Evolutionary conservation across 2,797 vertebrate species (phyloP), one percentile per base, ranked within the genome.

Genomic region (Betta splendens): DNA sequence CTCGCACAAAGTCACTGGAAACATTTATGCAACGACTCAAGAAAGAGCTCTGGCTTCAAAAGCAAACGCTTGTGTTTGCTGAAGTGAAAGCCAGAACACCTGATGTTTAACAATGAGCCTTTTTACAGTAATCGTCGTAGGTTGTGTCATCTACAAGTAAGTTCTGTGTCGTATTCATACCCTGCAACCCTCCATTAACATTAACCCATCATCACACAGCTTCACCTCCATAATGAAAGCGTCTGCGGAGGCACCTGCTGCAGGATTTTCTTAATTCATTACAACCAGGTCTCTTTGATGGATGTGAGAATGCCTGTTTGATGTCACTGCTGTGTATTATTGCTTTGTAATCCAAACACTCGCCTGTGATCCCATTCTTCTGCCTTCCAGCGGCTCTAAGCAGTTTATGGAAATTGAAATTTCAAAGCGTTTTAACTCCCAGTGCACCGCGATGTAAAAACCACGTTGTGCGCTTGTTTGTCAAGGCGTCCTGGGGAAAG

Each of bases 321-420:
- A 75, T 64, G 72, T 74, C 69, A 75, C 53, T 11, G 18, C 52
- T 35, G 64, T 44, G 69, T 51, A 18, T 63, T 43, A 57, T 84
- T 79, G 77, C 50, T 81, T 78, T 80, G 64, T 64, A 56, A 79
- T 76, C 42, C 61, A 78, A 80, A 69, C 51, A 54, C 25, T 53
- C 63, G 72, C 73, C 67, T 43, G 10, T 72, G 66, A 64, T 72
- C 63, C 64, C 29, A 47, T 85, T 85, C 73, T 78, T 66, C 66
- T 58, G 29, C 74, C 75, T 84, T 86, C 79, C 86, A 75, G 83
- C 72, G 59, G 68, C 83, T 79, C 68, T 59, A 69, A 26, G 79
- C 80, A 76, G 80, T 88, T 85, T 81, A 87, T 87, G 79, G 71
- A 87, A 86, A 89, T 83, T 73, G 72, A 73, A 85, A 80, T 81